A percentile compares a stretch with the other conserved stretches of the same genome.
Conservation (phyloP, 2,797 vertebrate species). For the Chaenodraco wilsoni region DNA sequence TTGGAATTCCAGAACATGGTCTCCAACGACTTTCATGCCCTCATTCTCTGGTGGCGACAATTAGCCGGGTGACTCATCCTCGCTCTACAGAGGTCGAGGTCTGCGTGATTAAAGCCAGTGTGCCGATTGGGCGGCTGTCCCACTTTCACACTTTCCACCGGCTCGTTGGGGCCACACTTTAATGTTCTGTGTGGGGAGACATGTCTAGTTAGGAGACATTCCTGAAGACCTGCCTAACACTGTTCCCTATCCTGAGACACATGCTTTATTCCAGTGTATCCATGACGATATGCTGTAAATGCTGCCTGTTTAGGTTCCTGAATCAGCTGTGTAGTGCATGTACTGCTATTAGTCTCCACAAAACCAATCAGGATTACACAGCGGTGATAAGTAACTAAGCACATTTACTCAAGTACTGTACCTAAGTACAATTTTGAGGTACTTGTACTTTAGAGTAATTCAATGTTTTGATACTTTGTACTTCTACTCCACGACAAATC, state of each 20-base stretch:
- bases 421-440: too few species aligned
- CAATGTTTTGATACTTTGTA: too few species aligned
- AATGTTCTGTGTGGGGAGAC: slow-evolving; percentile 28
- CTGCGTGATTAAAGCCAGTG: slow-evolving; percentile 64
- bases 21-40: slow-evolving; percentile 24
- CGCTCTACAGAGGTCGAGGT: slow-evolving; percentile 43
- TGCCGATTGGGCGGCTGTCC: slow-evolving; percentile 46
- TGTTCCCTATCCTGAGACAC: not conserved
- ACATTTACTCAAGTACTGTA: too few species aligned
- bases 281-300: not conserved
- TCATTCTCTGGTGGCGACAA: slow-evolving; percentile 59
- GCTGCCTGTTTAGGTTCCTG: slow-evolving; percentile 6
- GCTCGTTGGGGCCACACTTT: slow-evolving; percentile 32
- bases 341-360: slow-evolving; percentile 1
- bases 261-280: not conserved
- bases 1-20: slow-evolving; percentile 14
- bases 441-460: too few species aligned
- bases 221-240: slow-evolving; percentile 9
- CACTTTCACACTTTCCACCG: slow-evolving; percentile 73
- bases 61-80: slow-evolving; percentile 55
- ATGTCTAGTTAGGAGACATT: slow-evolving; percentile 6
- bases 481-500: too few species aligned
- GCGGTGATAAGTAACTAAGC: too few species aligned
- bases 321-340: slow-evolving; percentile 15
- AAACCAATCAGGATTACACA: slow-evolving; percentile 6